Evolutionary conservation across 2,888 invertebrate species (phyloP), one percentile per base, ranked within the genome.

Genomic region (Chloromyia formosa): DNA sequence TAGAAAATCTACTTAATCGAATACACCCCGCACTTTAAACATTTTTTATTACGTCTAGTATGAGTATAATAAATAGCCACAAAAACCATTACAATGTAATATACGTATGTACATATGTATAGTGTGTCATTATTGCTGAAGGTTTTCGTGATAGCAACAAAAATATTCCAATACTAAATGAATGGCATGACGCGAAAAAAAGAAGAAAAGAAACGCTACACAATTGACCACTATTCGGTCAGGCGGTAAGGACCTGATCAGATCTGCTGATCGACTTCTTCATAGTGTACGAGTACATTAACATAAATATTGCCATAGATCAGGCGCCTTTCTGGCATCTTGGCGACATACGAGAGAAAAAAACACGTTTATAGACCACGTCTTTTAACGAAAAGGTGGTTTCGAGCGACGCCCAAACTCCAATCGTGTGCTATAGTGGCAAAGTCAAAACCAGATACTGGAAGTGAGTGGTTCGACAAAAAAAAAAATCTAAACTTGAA

Each of bases 1-100:
- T 58, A 71, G 71, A 71, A 71, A 71, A 71, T 58, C 71, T 56
- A 71, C 71, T 71, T 71, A 71, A 23, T 35, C 18, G 27, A 27
- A 42, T 16, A 23, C n/a, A 40, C 10, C 42, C 42, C 42, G 20
- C n/a, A 22, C 66, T 66, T 66, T 66, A 49, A n/a, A 16, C 16
- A 4, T 35, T 35, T 35, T 35, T 35, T 35, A 35, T 35, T 35
- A 35, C 7, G 27, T 35, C 27, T 35, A 35, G 27, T 7, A 35
- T 35, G 27, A 35, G 27, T 35, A 35, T 35, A 35, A 35, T 35
- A 14, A 49, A 22, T 22, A 49, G 49, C 45, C 22, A 49, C 45
- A 66, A 66, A 49, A 66, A 66, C 49, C 22, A 66, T 66, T 66
- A 45, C 49, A 66, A 18, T 66, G 45, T 42, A 45, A 18, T 18